These are phyloP conservation scores for Pampusana beccarii DNA, from an alignment of 2,113 vertebrate species.

Conservation along the genomic window DNA sequence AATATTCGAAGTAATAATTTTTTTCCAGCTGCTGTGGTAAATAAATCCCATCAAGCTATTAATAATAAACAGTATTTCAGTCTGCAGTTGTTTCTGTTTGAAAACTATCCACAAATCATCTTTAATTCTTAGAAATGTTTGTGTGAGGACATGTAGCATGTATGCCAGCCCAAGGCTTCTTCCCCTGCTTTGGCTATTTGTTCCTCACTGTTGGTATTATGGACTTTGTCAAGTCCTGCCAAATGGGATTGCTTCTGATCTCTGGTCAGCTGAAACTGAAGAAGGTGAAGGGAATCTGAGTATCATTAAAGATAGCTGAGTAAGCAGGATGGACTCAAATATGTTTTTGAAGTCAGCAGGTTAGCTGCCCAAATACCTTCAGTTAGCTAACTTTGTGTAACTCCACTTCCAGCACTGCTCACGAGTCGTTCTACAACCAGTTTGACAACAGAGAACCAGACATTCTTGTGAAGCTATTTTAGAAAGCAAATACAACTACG, in stretches of 20 bases:
- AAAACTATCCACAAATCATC: background rate
- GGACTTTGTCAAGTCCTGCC: background rate
- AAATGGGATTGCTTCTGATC: background rate
- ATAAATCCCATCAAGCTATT: background rate
- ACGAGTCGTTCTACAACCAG: background rate
- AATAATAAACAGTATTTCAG: background rate
- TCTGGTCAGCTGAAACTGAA: background rate
- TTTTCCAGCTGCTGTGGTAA: background rate
- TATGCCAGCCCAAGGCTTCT: background rate
- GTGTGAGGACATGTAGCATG: background rate
- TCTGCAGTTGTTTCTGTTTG: background rate
- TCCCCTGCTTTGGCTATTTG: background rate
- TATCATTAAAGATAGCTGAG: background rate
- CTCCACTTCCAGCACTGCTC: background rate
- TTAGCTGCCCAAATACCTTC: background rate
- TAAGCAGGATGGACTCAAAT: background rate
- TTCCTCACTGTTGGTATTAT: background rate
- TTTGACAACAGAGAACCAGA: background rate
- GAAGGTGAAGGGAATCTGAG: background rate
- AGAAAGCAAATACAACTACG: background rate
- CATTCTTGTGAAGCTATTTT: background rate
- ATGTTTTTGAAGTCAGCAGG: background rate
- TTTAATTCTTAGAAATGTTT: background rate
- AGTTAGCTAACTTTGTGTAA: background rate
- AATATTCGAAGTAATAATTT: background rate